phyloP scores from a whole-genome alignment of 2,888 invertebrate species.

The Lycocerus yunnanus region DNA sequence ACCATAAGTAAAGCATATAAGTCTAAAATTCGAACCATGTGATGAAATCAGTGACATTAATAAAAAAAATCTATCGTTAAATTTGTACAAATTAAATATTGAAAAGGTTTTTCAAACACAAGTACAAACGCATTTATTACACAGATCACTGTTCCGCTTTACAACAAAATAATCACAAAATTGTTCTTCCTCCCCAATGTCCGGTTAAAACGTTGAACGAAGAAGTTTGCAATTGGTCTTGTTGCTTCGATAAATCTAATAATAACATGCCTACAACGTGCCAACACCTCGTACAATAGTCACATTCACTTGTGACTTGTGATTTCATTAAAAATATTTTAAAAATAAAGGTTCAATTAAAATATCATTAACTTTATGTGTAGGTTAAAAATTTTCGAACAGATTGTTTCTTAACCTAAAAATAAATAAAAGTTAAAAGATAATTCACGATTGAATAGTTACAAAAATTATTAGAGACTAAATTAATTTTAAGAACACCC shows the following conservation, averaged over 20 bases:
- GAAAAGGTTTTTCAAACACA: neutral
- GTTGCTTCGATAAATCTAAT: too few relatives aligned
- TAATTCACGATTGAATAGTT: neutral
- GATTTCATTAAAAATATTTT: neutral
- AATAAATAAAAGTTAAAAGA: neutral
- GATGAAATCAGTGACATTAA: neutral
- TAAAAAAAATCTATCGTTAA: neutral
- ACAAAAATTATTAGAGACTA: neutral
- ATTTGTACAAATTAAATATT: neutral
- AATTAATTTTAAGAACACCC: neutral
- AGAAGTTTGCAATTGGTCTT: too few relatives aligned
- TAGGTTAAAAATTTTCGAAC: neutral
- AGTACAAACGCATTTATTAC: neutral
- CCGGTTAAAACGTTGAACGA: too few relatives aligned
- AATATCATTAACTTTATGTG: neutral
- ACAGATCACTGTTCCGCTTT: neutral
- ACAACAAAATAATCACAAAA: neutral
- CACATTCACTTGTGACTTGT: neutral
- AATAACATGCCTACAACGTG: neutral
- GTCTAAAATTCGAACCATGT: neutral
- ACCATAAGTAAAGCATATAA: neutral
- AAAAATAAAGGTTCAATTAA: neutral
- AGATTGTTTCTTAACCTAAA: neutral
- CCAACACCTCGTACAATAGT: neutral
- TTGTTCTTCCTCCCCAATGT: too few relatives aligned